phyloP scores from a whole-genome alignment of 2,888 invertebrate species.

The Drosophila basisetae region DNA sequence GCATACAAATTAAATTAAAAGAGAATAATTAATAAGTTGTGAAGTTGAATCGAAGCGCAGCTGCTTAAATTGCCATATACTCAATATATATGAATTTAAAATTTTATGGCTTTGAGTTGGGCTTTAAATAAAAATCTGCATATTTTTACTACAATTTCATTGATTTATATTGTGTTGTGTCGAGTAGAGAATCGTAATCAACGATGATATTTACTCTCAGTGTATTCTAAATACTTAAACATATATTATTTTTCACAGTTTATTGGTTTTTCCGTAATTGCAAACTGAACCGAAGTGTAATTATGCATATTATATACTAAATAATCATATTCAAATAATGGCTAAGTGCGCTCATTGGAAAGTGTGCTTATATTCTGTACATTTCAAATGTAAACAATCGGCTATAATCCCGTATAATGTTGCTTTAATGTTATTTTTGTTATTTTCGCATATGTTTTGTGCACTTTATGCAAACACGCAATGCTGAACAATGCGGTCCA shows the following conservation, averaged over 20 bases:
- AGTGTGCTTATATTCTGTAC: conserved; percentile 3
- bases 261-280: neutral
- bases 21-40: conserved; percentile 50
- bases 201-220: neutral
- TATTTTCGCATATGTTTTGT: neutral
- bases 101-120: neutral
- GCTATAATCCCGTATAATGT: conserved; percentile 20
- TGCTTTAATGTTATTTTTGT: conserved; percentile 13
- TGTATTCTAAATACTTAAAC: neutral
- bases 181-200: no score
- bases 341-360: neutral
- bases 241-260: neutral
- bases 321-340: conserved; percentile 21
- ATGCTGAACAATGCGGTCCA: neutral
- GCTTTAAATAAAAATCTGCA: conserved; percentile 27
- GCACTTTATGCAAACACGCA: neutral
- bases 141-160: neutral
- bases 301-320: conserved; percentile 7
- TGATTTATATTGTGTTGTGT: neutral
- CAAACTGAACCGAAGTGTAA: neutral
- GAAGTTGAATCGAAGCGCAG: conserved; percentile 12
- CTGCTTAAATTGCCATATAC: conserved; percentile 25
- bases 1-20: conserved; percentile 46
- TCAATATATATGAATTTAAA: conserved; percentile 3
- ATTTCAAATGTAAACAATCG: conserved; percentile 14